phyloP scores from a whole-genome alignment of 2,113 vertebrate species.

The Xenus cinereus region DNA sequence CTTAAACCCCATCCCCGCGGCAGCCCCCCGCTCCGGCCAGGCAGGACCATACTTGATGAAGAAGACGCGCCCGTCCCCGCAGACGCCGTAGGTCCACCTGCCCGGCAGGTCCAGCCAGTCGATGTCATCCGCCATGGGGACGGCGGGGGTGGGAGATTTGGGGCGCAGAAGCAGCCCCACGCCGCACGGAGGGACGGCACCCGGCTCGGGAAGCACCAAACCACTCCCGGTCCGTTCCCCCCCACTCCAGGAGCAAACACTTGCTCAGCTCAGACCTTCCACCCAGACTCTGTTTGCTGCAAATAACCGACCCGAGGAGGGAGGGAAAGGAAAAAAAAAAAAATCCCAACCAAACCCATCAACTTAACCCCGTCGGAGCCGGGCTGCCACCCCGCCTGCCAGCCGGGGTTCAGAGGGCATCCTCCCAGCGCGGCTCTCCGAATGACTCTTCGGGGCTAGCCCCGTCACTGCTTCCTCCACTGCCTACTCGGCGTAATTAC shows the following conservation, averaged over 20 bases:
- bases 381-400: background rate
- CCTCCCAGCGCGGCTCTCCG: background rate
- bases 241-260: background rate
- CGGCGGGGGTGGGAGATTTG: no score
- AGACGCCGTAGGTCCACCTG: slow-evolving; percentile 78
- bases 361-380: slow-evolving; percentile 61
- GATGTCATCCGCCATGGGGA: slow-evolving; percentile 73
- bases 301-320: slow-evolving; percentile 12
- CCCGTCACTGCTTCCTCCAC: slow-evolving; percentile 34
- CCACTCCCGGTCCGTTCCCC: background rate
- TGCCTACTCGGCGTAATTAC: slow-evolving; percentile 68
- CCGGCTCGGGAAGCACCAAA: background rate
- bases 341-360: slow-evolving; percentile 2
- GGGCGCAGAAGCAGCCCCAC: background rate
- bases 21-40: background rate
- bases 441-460: background rate
- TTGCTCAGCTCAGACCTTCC: slow-evolving; percentile 49
- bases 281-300: slow-evolving; percentile 27
- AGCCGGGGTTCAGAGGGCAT: background rate
- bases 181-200: background rate
- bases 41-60: slow-evolving; percentile 74
- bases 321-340: background rate
- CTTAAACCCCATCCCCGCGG: no score
- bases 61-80: slow-evolving; percentile 73
- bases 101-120: slow-evolving; percentile 78